Percentiles rank a stretch among this genome's conserved stretches.
Conservation (phyloP, 2,888 invertebrate genomes). For the Allophyes oxyacanthae region DNA sequence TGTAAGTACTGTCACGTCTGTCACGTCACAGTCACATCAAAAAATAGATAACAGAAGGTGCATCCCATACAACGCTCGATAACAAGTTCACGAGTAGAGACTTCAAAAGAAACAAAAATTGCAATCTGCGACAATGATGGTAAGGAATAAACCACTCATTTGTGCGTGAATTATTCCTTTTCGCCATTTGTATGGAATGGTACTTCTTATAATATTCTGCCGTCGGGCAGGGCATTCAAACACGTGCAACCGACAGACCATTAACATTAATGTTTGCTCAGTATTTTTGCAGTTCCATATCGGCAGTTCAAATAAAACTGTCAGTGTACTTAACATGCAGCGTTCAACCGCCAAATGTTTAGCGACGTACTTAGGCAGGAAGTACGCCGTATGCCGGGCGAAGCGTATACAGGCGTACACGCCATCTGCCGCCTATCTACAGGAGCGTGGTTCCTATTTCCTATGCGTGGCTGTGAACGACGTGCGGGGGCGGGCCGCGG, state of each 20-base stretch:
- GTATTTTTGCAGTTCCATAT: constrained; percentile 16
- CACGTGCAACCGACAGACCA: constrained; percentile 9
- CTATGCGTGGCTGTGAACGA: constrained; percentile 1
- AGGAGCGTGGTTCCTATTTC: constrained; percentile 8
- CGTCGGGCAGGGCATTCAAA: not conserved
- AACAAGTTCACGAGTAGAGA: too few species aligned
- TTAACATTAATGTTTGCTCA: constrained; percentile 12
- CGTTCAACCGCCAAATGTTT: constrained; percentile 28
- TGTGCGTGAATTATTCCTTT: too few species aligned
- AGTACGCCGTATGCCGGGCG: constrained; percentile 20
- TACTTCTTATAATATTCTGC: not conserved
- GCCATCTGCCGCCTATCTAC: constrained; percentile 24
- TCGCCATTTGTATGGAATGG: not conserved
- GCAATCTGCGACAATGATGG: too few species aligned
- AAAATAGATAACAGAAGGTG: not conserved
- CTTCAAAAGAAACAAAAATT: too few species aligned
- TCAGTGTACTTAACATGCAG: constrained; percentile 29
- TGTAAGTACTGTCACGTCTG: not conserved
- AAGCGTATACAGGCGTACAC: not conserved
- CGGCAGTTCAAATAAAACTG: constrained; percentile 22
- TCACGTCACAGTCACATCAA: not conserved
- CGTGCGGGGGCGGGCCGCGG: not conserved
- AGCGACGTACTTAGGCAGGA: constrained; percentile 21
- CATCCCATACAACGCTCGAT: not conserved
- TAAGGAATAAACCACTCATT: too few species aligned